Conservation (phyloP, 2,797 vertebrate genomes). For the Chaenodraco wilsoni region DNA sequence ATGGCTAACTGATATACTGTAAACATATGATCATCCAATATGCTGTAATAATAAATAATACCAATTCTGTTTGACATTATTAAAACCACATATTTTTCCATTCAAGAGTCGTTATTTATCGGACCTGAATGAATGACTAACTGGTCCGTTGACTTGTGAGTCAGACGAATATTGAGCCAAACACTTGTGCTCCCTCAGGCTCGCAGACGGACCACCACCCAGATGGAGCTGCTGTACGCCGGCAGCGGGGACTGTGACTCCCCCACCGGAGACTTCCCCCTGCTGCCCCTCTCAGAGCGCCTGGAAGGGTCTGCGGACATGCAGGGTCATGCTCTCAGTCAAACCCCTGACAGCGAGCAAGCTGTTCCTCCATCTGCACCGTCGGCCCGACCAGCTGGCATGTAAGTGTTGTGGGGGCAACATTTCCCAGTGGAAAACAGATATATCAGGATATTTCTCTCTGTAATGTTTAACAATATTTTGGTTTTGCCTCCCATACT, state of each 20-base stretch:
- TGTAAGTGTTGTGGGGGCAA: slow-evolving; percentile 82
- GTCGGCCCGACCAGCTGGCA: slow-evolving; percentile 86
- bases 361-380: slow-evolving; percentile 83
- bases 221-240: slow-evolving; percentile 96
- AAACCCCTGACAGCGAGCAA: slow-evolving; percentile 85
- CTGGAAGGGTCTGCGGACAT: slow-evolving; percentile 78
- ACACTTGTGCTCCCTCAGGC: slow-evolving; percentile 80
- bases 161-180: slow-evolving; percentile 19
- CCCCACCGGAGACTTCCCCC: slow-evolving; percentile 84
- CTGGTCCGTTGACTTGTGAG: slow-evolving; percentile 10
- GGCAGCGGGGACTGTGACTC: slow-evolving; percentile 88
- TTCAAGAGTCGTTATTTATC: slow-evolving; percentile 1
- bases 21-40: not conserved
- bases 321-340: slow-evolving; percentile 75
- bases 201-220: slow-evolving; percentile 94
- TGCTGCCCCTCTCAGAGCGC: slow-evolving; percentile 82
- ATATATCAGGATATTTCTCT: not conserved
- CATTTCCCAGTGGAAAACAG: not conserved
- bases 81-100: not conserved
- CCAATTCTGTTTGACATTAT: too few species aligned
- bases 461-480: not conserved
- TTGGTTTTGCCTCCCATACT: not conserved
- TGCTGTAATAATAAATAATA: not conserved
- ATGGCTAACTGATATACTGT: not conserved
- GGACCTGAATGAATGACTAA: not conserved